Evolutionary conservation across 2,113 vertebrate species (phyloP), one percentile per base, ranked within the genome.

Genomic region (Bungarus multicinctus): DNA sequence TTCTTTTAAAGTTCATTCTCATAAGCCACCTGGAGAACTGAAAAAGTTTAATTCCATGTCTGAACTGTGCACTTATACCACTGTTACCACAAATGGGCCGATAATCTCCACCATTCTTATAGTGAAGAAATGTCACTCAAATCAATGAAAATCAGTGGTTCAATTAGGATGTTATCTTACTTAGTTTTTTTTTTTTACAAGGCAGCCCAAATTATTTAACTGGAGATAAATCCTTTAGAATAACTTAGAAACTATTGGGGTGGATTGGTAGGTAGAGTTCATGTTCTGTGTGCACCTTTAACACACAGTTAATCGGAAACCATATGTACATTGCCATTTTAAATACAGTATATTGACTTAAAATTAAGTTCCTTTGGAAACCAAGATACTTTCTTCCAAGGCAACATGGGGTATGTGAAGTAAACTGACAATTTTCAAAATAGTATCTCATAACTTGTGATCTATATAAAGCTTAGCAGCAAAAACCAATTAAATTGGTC

Each of bases 1-100:
- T 92, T 54, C 64, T 30, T 34, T 39, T 30, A 60, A 92, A 92
- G 89, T 93, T 88, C 8, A 43, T 88, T 74, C 86, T 94, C 90
- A 5, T 0, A 0, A 92, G 16, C 16, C 39, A 74, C 20, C 58
- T 88, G n/a, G 25, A 74, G 91, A 45, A 54, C n/a, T 27, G n/a
- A 88, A 45, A 55, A 6, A 43, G 87, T 89, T 88, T 55, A 18
- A 39, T 85, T 89, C 30, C 74, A 20, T 81, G 74, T 27, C 25
- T n/a, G 45, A 54, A 50, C 8, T 57, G 4, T 34, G 52, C 88
- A 89, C 8, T 89, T 89, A 45, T 18, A 89, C n/a, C 27, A 23
- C 27, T 58, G 25, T 85, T 52, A 39, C 34, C 25, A 89, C 27
- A 69, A 14, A 69, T 20, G 58, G 8, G 52, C 25, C 4, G 53